These are phyloP conservation scores for Plectropomus leopardus DNA, from an alignment of 2,113 vertebrate species.

Conservation along the genomic window DNA sequence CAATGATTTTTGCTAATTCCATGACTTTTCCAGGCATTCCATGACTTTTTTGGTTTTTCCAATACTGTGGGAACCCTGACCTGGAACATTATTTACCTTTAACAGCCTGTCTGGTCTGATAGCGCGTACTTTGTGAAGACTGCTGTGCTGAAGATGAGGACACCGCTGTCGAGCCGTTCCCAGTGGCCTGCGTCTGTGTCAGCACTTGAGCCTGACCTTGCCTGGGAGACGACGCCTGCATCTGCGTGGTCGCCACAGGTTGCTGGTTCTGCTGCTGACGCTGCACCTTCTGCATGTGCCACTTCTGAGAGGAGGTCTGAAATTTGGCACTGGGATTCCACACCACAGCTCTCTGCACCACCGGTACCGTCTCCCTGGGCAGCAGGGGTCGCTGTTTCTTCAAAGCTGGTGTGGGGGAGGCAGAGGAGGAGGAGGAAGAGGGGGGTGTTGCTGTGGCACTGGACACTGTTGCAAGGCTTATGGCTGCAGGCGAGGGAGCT, in stretches of 20 bases:
- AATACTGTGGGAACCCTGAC: no score
- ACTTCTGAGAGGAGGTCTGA: slow-evolving; percentile 98
- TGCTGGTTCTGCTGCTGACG: slow-evolving; percentile 90
- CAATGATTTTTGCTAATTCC: no score
- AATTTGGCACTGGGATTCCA: slow-evolving; percentile 96
- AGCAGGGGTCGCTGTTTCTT: slow-evolving; percentile 98
- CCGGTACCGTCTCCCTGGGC: slow-evolving; percentile 94
- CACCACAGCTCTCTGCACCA: slow-evolving; percentile 93
- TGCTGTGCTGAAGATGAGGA: slow-evolving; percentile 70
- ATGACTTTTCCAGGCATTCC: no score
- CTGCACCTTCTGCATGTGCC: slow-evolving; percentile 98
- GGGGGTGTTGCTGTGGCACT: slow-evolving; percentile 75
- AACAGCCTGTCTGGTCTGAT: slow-evolving; percentile 96
- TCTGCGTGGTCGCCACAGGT: slow-evolving; percentile 54
- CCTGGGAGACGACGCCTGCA: slow-evolving; percentile 84
- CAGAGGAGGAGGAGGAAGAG: slow-evolving; percentile 72
- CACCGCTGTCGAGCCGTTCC: slow-evolving; percentile 51
- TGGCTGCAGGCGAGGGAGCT: slow-evolving; percentile 81
- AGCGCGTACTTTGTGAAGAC: slow-evolving; percentile 93
- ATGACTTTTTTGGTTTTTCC: no score
- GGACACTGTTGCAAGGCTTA: slow-evolving; percentile 71
- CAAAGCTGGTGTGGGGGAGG: slow-evolving; percentile 83
- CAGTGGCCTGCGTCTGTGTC: slow-evolving; percentile 57
- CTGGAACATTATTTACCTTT: slow-evolving; percentile 88
- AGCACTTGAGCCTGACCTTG: slow-evolving; percentile 66